Evolutionary conservation across 2,113 vertebrate genomes (phyloP), one percentile per base, ranked within the genome.

Genomic region (Athene cunicularia): DNA sequence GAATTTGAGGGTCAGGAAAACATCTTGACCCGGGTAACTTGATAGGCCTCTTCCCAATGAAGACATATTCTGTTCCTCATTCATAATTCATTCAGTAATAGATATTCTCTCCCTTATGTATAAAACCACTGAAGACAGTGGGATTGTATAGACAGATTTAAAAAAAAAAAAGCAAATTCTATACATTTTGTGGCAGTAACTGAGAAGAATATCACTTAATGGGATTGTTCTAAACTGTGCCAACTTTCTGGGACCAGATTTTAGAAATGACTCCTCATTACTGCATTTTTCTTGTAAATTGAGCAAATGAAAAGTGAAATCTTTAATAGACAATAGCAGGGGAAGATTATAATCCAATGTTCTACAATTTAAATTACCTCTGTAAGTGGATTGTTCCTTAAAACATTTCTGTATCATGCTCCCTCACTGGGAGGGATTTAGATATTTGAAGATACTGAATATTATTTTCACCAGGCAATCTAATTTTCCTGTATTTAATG

Each of bases 391-490:
- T 80, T 93, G 56, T n/a, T 93, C 28, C 32, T 83, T 79, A 75
- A 72, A 89, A 71, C 92, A 95, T 94, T 91, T 92, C 43, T 94
- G 41, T 59, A 94, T 90, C 73, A 32, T 49, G 8, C 62, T 88
- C 72, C 28, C 58, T 94, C 55, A 74, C 20, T 86, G 30, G n/a
- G 68, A 84, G 18, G 14, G 20, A 71, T 75, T 81, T 92, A 74
- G 28, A 47, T 63, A 79, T 20, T 71, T 49, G 23, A 86, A 52
- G 19, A 84, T 37, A 84, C 13, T 24, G 64, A 92, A 67, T 87
- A 70, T 63, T 91, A 84, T 95, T 92, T 96, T 92, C 86, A 90
- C 35, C 39, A 71, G 43, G 27, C 68, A 91, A 88, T 94, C 64
- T 91, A 73, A 88, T 96, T 96, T 86, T 86, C 73, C 63, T 53